These are phyloP conservation scores for Drosophila aldrichi DNA, from an alignment of 2,888 invertebrate genomes.

Conservation along the genomic window DNA sequence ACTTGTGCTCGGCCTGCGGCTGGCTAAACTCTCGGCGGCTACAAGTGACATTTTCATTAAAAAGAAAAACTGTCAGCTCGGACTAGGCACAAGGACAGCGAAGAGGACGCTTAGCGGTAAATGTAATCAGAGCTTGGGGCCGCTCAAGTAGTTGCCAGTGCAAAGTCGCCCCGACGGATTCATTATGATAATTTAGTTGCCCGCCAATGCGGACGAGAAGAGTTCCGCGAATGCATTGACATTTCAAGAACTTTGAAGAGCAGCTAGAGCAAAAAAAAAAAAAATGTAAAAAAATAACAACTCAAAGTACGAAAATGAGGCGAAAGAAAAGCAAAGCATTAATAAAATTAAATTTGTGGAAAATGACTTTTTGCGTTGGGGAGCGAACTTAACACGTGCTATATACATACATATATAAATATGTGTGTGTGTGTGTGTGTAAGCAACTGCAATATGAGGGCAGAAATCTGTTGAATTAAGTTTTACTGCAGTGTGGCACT, in stretches of 20 bases:
- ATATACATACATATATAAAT: not conserved
- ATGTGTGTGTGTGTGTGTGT: no score
- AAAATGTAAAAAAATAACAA: not conserved
- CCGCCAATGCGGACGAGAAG: constrained; percentile 16
- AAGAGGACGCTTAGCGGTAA: constrained; percentile 40
- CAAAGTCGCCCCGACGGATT: constrained; percentile 71
- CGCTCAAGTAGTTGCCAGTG: constrained; percentile 73
- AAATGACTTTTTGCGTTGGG: constrained; percentile 54
- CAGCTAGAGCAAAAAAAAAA: not conserved
- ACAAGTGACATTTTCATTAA: constrained; percentile 79
- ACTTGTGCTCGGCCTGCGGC: constrained; percentile 52
- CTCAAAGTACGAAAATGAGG: not conserved
- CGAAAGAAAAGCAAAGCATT: constrained; percentile 57
- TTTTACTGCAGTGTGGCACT: constrained; percentile 57
- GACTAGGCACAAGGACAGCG: constrained; percentile 12
- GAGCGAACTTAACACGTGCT: constrained; percentile 51
- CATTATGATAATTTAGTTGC: constrained; percentile 80
- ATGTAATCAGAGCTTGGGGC: constrained; percentile 40
- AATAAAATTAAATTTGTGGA: constrained; percentile 75
- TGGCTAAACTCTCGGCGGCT: constrained; percentile 51
- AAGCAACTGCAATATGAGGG: constrained; percentile 40
- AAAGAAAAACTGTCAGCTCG: constrained; percentile 56
- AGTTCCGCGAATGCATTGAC: constrained; percentile 64
- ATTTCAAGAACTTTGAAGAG: constrained; percentile 76
- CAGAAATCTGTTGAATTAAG: constrained; percentile 59